Evolutionary conservation across 1,140 invertebrate species (phyloP).

Genomic region (Megathymus violae): DNA sequence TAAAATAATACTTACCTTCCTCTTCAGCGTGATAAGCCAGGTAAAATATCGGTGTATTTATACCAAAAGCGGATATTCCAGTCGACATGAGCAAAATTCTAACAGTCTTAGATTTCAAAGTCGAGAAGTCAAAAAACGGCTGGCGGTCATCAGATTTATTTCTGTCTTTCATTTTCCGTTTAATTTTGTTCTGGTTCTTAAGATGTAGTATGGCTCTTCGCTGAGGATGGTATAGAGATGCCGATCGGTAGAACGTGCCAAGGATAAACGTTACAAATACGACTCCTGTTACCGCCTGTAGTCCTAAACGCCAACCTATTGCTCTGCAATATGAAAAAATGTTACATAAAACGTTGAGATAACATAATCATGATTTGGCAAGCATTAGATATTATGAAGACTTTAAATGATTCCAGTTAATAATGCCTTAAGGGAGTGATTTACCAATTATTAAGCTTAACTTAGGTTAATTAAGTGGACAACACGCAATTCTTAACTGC

Average conservation of each 20-base stretch:
- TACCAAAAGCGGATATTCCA: conserved; percentile 90
- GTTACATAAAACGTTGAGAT: background rate
- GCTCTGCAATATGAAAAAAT: conserved; percentile 84
- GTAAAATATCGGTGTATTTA: conserved; percentile 94
- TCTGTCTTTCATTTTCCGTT: conserved; percentile 91
- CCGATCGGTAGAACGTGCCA: conserved; percentile 94
- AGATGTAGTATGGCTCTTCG: conserved; percentile 94
- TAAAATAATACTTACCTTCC: conserved; percentile 84
- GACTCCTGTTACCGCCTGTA: conserved; percentile 93
- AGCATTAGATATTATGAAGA: background rate
- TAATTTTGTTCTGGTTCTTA: conserved; percentile 91
- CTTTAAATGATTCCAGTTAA: background rate
- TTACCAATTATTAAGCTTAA: background rate
- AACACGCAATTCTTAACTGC: background rate
- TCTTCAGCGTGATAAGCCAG: conserved; percentile 91
- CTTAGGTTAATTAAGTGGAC: background rate
- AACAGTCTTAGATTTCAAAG: conserved; percentile 92
- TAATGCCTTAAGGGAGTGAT: background rate
- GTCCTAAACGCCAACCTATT: conserved; percentile 94
- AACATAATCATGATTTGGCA: background rate
- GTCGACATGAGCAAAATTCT: conserved; percentile 92
- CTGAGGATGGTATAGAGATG: conserved; percentile 95
- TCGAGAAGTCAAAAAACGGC: conserved; percentile 94
- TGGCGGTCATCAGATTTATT: conserved; percentile 90
- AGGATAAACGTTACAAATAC: conserved; percentile 94